Evolutionary conservation across 2,113 vertebrate genomes (phyloP).

Genomic region (Podarcis raffonei): DNA sequence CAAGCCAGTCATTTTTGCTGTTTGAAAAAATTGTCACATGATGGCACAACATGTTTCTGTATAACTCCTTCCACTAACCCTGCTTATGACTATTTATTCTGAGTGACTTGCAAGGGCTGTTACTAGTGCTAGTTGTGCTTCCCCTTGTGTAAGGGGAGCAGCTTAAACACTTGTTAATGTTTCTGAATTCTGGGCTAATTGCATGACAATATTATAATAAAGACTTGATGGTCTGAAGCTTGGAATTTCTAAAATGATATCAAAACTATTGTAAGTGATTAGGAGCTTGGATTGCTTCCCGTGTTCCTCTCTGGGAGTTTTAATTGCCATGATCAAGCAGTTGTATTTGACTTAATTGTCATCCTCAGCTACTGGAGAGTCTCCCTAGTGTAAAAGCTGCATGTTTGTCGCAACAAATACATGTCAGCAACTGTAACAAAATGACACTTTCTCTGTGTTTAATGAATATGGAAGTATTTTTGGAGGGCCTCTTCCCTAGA

Average conservation of each 20-base stretch:
- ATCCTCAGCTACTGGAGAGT: slow-evolving; percentile 30
- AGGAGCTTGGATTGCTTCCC: slow-evolving; percentile 47
- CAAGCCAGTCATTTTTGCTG: too few relatives aligned
- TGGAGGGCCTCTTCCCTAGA: slow-evolving; percentile 17
- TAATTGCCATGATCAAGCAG: slow-evolving; percentile 55
- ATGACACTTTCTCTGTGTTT: slow-evolving; percentile 32
- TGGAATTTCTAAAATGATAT: slow-evolving; percentile 54
- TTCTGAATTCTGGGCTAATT: slow-evolving; percentile 61
- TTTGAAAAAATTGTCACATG: not conserved
- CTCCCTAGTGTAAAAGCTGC: slow-evolving; percentile 22
- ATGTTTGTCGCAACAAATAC: not conserved
- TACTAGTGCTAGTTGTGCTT: not conserved
- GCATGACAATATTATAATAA: slow-evolving; percentile 59
- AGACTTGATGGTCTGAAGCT: slow-evolving; percentile 48
- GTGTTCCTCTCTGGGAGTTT: slow-evolving; percentile 54
- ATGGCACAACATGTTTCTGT: slow-evolving; percentile 25
- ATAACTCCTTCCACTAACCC: slow-evolving; percentile 11
- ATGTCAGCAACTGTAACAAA: slow-evolving; percentile 18
- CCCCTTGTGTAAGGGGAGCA: slow-evolving; percentile 23
- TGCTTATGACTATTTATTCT: slow-evolving; percentile 37
- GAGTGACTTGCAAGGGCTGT: slow-evolving; percentile 3
- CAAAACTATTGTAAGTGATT: slow-evolving; percentile 51
- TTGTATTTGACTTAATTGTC: slow-evolving; percentile 60
- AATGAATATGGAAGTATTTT: slow-evolving; percentile 39
- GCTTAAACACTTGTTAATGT: slow-evolving; percentile 49